Base-by-base conservation (phyloP, 2,797 vertebrate species). In the Chiroxiphia lanceolata region DNA sequence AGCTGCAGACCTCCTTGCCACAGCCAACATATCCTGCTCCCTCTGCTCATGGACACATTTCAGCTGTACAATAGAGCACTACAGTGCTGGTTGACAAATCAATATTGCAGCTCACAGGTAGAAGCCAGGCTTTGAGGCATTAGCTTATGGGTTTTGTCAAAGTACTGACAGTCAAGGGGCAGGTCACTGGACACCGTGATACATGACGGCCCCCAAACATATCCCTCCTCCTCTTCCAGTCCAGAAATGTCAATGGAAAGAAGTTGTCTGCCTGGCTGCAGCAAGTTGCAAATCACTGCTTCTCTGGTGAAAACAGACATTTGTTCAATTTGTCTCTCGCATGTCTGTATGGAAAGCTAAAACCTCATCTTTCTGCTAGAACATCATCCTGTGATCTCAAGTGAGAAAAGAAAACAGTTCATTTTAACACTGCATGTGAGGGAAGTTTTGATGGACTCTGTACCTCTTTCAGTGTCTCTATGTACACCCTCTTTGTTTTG, bases 401-500 rank as follows among this genome's bases (percentile, higher is more conserved):
- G n/a, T 17, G 36, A 69, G 36, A 42, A 56, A 56, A 67, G 16
- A 27, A 12, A 60, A 50, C 34, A 50, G 19, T 50, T 59, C 34
- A 42, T 50, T 34, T 12, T 50, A 81, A 50, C 2, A 23, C 19
- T 47, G 31, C 26, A 20, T 6, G 20, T 29, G 13, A 48, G 10
- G 10, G 27, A 54, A 79, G 20, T 59, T 81, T 59, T 19, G 31
- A 50, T 12, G 48, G 31, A 29, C 44, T 54, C 33, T 61, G n/a
- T 38, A 22, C 23, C 4, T 15, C 44, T 40, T 40, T 23, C 64
- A 22, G 11, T 2, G 26, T 25, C 65, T 42, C 22, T 48, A 15
- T 0, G 1, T 13, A 34, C 25, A 11, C 20, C 29, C 20, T 44
- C 21, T 63, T 40, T 7, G n/a, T 16, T 79, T 33, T 1, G 2